Evolutionary conservation across 2,113 vertebrate genomes (phyloP).

Genomic region (Orcinus orca): DNA sequence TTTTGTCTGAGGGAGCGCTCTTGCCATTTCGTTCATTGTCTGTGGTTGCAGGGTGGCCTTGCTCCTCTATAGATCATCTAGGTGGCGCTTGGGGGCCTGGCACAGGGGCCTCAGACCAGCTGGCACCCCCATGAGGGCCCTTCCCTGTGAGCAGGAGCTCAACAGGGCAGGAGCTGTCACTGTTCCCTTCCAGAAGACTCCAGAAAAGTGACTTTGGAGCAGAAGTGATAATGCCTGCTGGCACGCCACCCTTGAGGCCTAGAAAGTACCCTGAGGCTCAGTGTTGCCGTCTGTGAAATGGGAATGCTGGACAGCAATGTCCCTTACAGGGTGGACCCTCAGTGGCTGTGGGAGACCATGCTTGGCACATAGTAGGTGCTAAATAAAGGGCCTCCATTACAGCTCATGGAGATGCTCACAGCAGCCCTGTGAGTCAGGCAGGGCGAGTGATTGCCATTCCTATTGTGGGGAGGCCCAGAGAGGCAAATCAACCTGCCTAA

Average conservation of each 20-base stretch:
- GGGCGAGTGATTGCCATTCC: too few species aligned
- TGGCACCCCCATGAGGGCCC: neutral
- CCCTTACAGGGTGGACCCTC: too few species aligned
- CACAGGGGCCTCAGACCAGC: rapidly evolving
- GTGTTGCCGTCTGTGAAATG: neutral
- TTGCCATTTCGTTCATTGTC: neutral
- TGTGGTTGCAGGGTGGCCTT: neutral
- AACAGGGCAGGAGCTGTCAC: neutral
- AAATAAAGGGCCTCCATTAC: rapidly evolving
- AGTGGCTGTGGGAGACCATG: neutral
- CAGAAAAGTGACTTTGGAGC: neutral
- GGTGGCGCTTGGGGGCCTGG: neutral
- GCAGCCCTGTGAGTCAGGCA: neutral
- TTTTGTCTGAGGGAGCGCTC: too few species aligned
- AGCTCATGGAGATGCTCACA: rapidly evolving
- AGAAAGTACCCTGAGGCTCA: neutral
- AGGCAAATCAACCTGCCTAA: neutral
- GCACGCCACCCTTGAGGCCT: neutral
- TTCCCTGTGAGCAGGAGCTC: neutral
- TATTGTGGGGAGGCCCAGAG: neutral
- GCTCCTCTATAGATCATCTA: neutral
- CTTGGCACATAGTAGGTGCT: neutral
- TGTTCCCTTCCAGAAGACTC: neutral
- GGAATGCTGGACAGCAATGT: neutral
- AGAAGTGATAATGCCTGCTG: neutral